A percentile compares a stretch with the other conserved stretches of the same genome.
phyloP scores from a whole-genome alignment of 2,888 invertebrate genomes.

The Chalcosyrphus nemorum region DNA sequence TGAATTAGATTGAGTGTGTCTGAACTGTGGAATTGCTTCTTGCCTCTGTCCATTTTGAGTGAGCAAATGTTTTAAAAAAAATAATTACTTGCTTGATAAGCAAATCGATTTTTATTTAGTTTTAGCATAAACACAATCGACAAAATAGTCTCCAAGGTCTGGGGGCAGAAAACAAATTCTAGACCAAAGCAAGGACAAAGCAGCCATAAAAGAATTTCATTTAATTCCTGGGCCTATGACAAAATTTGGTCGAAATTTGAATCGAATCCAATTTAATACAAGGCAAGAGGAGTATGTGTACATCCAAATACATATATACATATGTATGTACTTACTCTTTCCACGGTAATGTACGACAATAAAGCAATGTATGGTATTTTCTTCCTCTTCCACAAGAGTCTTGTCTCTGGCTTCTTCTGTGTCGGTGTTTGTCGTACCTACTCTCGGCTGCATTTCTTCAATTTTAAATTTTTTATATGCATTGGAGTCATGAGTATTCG shows the following conservation, averaged over 20 bases:
- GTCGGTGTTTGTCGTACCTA: not conserved
- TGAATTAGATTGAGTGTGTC: conserved; percentile 33
- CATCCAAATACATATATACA: too few species aligned
- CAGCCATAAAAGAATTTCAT: conserved; percentile 17
- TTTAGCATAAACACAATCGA: conserved; percentile 4
- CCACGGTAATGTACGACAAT: too few species aligned
- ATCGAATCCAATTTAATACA: conserved; percentile 61
- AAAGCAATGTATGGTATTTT: conserved; percentile 33
- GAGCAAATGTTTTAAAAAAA: too few species aligned
- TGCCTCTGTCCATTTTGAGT: too few species aligned
- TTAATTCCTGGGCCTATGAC: conserved; percentile 27
- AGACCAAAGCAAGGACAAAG: conserved; percentile 11
- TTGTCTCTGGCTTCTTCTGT: conserved; percentile 5
- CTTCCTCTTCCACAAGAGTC: not conserved
- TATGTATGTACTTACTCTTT: too few species aligned
- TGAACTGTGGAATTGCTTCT: too few species aligned
- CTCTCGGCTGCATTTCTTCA: conserved; percentile 35
- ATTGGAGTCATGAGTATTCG: conserved; percentile 34
- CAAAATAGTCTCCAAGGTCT: conserved; percentile 38
- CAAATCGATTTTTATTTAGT: conserved; percentile 22
- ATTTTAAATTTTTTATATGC: conserved; percentile 42
- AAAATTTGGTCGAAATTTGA: conserved; percentile 67
- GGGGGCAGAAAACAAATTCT: not conserved
- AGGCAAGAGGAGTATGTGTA: not conserved
- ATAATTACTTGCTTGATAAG: conserved; percentile 10